These are phyloP conservation scores for Isichthys henryi DNA, from an alignment of 2,113 vertebrate species.

Conservation along the genomic window DNA sequence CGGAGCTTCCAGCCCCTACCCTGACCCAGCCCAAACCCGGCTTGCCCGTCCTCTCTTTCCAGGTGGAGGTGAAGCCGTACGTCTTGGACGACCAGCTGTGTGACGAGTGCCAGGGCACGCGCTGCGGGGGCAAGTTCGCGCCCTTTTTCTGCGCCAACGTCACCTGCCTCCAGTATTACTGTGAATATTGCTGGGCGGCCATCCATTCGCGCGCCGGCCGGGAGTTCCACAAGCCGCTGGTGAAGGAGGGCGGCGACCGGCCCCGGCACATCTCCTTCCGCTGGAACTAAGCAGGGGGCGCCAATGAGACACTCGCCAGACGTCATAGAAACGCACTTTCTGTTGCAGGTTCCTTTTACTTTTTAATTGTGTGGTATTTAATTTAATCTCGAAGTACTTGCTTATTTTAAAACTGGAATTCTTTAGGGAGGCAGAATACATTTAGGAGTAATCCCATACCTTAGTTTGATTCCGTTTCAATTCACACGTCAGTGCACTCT, in stretches of 20 bases:
- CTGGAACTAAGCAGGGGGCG: slow-evolving; percentile 78
- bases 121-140: slow-evolving; percentile 96
- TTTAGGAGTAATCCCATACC: slow-evolving; percentile 54
- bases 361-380: slow-evolving; percentile 22
- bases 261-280: slow-evolving; percentile 99
- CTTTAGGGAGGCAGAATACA: slow-evolving; percentile 5
- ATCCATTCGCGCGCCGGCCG: slow-evolving; percentile 96
- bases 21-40: slow-evolving; percentile 2
- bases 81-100: slow-evolving; percentile 99
- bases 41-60: slow-evolving; percentile 31
- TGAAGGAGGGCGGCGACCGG: slow-evolving; percentile 97
- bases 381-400: slow-evolving; percentile 19
- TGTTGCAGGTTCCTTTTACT: slow-evolving; percentile 75
- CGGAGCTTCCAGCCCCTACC: not conserved
- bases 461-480: slow-evolving; percentile 48
- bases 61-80: slow-evolving; percentile 99
- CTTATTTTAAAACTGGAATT: slow-evolving; percentile 42
- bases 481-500: slow-evolving; percentile 54
- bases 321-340: slow-evolving; percentile 84
- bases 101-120: slow-evolving; percentile 98
- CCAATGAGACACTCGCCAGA: slow-evolving; percentile 34
- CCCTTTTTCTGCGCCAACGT: slow-evolving; percentile 99
- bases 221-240: slow-evolving; percentile 98
- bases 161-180: slow-evolving; percentile 99
- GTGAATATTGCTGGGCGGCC: slow-evolving; percentile 99